phyloP scores from a whole-genome alignment of 2,113 vertebrate genomes.

The Nerophis ophidion region DNA sequence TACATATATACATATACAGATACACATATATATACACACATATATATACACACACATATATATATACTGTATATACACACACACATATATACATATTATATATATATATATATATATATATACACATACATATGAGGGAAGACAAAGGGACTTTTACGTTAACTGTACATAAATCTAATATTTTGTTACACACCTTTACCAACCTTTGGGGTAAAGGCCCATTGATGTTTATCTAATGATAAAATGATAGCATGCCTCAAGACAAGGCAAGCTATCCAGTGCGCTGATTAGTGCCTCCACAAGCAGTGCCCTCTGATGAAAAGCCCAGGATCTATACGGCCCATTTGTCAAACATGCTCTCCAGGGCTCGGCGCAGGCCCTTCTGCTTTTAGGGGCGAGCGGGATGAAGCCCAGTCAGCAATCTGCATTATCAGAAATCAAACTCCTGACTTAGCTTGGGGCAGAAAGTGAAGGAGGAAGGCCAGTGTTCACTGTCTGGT shows the following conservation, averaged over 20 bases:
- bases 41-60: too few relatives aligned
- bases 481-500: conserved; percentile 82
- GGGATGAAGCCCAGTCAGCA: conserved; percentile 91
- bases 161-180: too few relatives aligned
- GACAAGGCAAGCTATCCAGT: conserved; percentile 71
- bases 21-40: too few relatives aligned
- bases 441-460: conserved; percentile 73
- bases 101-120: too few relatives aligned
- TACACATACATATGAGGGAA: too few relatives aligned
- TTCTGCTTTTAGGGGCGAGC: conserved; percentile 59
- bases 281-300: conserved; percentile 79
- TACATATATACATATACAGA: too few relatives aligned
- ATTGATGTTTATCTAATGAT: conserved; percentile 88
- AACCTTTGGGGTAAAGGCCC: conserved; percentile 77
- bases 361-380: conserved; percentile 71
- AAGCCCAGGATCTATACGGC: conserved; percentile 81
- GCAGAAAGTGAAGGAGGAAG: conserved; percentile 68
- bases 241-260: conserved; percentile 63
- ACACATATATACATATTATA: too few relatives aligned
- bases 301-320: conserved; percentile 75
- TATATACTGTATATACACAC: too few relatives aligned
- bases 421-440: conserved; percentile 92
- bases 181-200: conserved; percentile 72
- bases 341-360: conserved; percentile 86
- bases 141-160: too few relatives aligned